These are phyloP conservation scores for Anhinga anhinga DNA, from an alignment of 2,113 vertebrate species.

Conservation along the genomic window DNA sequence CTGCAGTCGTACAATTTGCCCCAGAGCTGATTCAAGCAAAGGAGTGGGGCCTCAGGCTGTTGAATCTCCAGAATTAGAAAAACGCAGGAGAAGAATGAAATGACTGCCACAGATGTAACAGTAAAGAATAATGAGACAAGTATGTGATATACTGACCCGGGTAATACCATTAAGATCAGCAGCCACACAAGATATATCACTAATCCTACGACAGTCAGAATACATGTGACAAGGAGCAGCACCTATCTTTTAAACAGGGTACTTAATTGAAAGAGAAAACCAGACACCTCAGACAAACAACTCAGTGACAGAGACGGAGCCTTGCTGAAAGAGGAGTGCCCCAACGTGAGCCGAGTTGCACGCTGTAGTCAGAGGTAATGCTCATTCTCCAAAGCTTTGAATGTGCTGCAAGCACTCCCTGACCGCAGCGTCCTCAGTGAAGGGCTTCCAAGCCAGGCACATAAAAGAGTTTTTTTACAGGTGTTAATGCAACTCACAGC, in stretches of 20 bases:
- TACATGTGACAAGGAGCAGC: not conserved
- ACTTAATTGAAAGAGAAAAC: not conserved
- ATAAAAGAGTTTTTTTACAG: fast-evolving
- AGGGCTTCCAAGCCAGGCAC: no score
- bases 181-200: not conserved
- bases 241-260: not conserved
- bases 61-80: not conserved
- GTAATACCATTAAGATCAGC: not conserved
- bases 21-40: not conserved
- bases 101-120: not conserved
- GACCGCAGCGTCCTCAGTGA: fast-evolving
- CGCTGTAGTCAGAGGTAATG: not conserved
- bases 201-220: not conserved
- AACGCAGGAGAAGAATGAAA: not conserved
- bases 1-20: not conserved
- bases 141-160: not conserved
- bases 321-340: not conserved
- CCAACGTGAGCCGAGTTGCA: not conserved
- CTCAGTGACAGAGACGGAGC: not conserved
- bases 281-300: not conserved
- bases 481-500: not conserved
- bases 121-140: not conserved
- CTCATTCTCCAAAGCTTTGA: not conserved
- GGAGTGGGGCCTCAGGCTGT: fast-evolving
- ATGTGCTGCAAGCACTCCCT: fast-evolving